Evolutionary conservation across 1,140 invertebrate genomes (phyloP), one percentile per base, ranked within the genome.

Genomic region (Caenorhabditis inopinata): DNA sequence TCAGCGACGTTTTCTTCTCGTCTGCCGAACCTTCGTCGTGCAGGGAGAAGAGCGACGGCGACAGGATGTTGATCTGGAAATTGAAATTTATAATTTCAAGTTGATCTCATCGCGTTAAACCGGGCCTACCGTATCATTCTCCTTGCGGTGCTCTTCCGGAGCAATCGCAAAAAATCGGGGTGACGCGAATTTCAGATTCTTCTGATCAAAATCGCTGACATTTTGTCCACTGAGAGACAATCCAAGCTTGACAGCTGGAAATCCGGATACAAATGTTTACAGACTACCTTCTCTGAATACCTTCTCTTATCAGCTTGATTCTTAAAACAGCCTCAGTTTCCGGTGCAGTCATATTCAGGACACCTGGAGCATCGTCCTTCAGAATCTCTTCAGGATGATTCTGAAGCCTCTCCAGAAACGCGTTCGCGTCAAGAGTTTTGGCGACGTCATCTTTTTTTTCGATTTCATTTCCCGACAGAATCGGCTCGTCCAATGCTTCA

Each of bases 21-120:
- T 84, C 9, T 46, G 53, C 83, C 18, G 27, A 23, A 14, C 84
- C 84, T 27, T 85, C 80, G 21, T 82, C 47, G 47, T 85, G 85
- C 18, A 85, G 81, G n/a, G 75, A 74, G 29, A 85, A 85, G 1
- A 85, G 76, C 1, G 85, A 85, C 0, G 85, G 85, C 18, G 85
- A 85, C 21, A 85, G 48, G 1, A 85, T 16, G 27, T 83, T 75
- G 9, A 85, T 27, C 84, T 85, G 79, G 5, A 53, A 84, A 75
- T 12, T 27, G 5, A 48, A 78, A n/a, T 11, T 21, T 12, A n/a
- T 4, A 32, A 58, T 14, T 42, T 42, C n/a, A n/a, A n/a, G n/a
- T n/a, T n/a, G n/a, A n/a, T n/a, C n/a, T n/a, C n/a, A n/a, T n/a
- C n/a, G n/a, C n/a, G n/a, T n/a, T n/a, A n/a, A n/a, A n/a, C n/a